Evolutionary conservation across 2,113 vertebrate genomes (phyloP).

Genomic region (Mohoua ochrocephala): DNA sequence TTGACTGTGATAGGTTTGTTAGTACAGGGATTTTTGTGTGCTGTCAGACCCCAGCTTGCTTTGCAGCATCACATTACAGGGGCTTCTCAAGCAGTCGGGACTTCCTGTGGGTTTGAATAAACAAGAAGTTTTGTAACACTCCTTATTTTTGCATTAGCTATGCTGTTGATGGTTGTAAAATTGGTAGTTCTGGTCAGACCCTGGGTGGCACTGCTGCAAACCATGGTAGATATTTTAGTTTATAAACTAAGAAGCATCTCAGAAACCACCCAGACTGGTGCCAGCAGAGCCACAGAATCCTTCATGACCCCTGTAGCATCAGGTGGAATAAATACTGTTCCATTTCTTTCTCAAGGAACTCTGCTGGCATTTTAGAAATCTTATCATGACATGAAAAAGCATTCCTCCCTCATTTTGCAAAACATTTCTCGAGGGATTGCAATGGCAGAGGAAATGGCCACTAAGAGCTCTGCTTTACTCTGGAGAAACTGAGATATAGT

Average conservation of each 20-base stretch:
- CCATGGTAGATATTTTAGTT: background rate
- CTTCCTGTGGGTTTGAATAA: conserved; percentile 23
- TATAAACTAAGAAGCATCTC: background rate
- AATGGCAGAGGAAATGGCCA: background rate
- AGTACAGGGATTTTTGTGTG: background rate
- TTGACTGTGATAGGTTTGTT: background rate
- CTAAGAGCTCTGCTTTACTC: background rate
- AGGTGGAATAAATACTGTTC: background rate
- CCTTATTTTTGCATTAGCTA: conserved; percentile 2
- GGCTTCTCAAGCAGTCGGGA: background rate
- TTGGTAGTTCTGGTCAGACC: background rate
- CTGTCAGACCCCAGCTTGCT: background rate
- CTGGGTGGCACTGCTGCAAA: background rate
- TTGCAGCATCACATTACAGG: background rate
- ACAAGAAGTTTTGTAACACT: background rate
- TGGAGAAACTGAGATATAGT: background rate
- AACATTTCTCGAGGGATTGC: background rate
- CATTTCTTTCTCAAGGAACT: background rate
- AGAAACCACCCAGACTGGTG: background rate
- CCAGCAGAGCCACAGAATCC: background rate
- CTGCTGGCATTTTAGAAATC: background rate
- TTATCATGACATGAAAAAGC: background rate
- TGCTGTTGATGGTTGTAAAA: background rate
- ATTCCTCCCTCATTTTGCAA: background rate
- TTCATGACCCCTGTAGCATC: background rate